A percentile compares a stretch with the other conserved stretches of the same genome.
Evolutionary conservation across 1,140 invertebrate species (phyloP).

Genomic region (Drosophila mayri): DNA sequence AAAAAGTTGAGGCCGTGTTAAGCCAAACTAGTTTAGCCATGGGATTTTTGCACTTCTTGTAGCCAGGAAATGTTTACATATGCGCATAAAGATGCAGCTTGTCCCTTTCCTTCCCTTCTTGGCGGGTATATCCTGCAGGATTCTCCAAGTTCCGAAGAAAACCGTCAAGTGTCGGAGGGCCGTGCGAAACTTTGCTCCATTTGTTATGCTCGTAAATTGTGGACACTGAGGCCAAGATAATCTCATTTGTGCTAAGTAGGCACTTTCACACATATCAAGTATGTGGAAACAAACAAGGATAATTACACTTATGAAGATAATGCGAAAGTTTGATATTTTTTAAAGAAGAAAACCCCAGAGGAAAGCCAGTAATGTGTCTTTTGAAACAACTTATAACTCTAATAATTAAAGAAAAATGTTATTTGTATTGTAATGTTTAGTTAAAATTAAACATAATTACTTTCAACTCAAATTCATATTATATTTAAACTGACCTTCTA

Average conservation of each 20-base stretch:
- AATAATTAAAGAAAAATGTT: too few species aligned
- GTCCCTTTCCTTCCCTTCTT: not conserved
- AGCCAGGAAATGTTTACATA: slow-evolving; percentile 76
- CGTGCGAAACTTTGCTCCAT: slow-evolving; percentile 60
- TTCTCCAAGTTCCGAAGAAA: slow-evolving; percentile 9
- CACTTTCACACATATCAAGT: slow-evolving; percentile 30
- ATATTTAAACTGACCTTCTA: not conserved
- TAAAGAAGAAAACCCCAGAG: not conserved
- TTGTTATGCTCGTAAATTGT: slow-evolving; percentile 66
- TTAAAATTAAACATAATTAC: not conserved
- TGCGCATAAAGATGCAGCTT: slow-evolving; percentile 73
- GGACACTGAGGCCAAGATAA: slow-evolving; percentile 53
- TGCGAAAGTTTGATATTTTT: not conserved
- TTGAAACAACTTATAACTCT: not conserved
- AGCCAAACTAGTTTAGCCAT: slow-evolving; percentile 63
- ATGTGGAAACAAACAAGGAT: not conserved
- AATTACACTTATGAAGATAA: not conserved
- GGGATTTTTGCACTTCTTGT: slow-evolving; percentile 69
- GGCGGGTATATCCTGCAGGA: not conserved
- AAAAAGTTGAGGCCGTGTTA: slow-evolving; percentile 40
- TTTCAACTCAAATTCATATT: not conserved
- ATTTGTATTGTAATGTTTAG: not conserved
- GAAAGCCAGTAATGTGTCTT: not conserved
- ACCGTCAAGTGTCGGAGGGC: slow-evolving; percentile 1
- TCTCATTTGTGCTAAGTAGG: slow-evolving; percentile 64